A percentile compares a stretch with the other conserved stretches of the same genome.
phyloP scores from a whole-genome alignment of 1,140 invertebrate genomes.

The Agrilus planipennis region DNA sequence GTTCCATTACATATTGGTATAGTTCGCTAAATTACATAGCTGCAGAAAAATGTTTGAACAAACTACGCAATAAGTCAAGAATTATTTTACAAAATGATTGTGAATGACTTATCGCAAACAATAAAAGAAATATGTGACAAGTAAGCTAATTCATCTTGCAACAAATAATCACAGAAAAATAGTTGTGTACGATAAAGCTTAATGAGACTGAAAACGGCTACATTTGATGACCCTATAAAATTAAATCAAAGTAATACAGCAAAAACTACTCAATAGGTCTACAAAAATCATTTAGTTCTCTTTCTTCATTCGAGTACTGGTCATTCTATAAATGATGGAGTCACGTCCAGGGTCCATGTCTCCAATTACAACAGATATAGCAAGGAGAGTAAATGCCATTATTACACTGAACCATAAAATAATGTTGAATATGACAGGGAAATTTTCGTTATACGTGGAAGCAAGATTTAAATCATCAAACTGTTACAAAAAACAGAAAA shows the following conservation, averaged over 20 bases:
- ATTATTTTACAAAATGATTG: conserved; percentile 1
- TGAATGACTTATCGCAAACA: not conserved
- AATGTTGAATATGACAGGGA: conserved; percentile 86
- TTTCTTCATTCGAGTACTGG: conserved; percentile 92
- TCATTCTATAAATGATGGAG: conserved; percentile 97
- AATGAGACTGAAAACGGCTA: too few relatives aligned
- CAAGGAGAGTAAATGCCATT: conserved; percentile 64
- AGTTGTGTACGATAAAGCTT: too few relatives aligned
- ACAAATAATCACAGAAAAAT: too few relatives aligned
- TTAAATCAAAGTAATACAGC: too few relatives aligned
- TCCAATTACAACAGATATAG: conserved; percentile 74
- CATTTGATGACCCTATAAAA: too few relatives aligned
- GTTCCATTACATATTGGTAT: too few relatives aligned
- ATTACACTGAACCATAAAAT: conserved; percentile 76
- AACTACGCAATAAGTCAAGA: too few relatives aligned
- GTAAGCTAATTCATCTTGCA: too few relatives aligned
- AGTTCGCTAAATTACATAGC: too few relatives aligned
- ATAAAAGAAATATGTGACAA: too few relatives aligned
- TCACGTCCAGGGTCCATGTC: conserved; percentile 94
- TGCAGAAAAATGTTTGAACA: too few relatives aligned
- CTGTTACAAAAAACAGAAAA: conserved; percentile 1
- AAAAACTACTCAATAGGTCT: conserved; percentile 6
- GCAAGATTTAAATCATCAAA: conserved; percentile 21
- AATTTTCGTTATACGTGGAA: conserved; percentile 46
- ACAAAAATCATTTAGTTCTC: conserved; percentile 60